phyloP scores from a whole-genome alignment of 1,140 invertebrate species.

The Heliconius melpomene region DNA sequence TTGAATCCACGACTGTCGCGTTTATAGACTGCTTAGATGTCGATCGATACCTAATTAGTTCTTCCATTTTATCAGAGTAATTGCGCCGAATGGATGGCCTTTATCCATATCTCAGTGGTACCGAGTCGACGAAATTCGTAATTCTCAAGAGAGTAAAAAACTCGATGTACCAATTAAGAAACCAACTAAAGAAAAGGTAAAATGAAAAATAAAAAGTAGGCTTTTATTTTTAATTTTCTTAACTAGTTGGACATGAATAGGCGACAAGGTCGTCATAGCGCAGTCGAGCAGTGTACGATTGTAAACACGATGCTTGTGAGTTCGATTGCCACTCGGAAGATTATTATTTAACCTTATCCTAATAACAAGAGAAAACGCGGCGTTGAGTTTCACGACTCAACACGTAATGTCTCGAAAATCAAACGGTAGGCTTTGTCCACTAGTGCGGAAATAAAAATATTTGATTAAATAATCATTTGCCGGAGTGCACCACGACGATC shows the following conservation, averaged over 20 bases:
- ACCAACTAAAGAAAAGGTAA: constrained; percentile 57
- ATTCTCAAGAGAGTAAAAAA: constrained; percentile 45
- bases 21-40: no score
- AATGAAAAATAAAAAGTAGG: background rate
- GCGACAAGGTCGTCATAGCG: no score
- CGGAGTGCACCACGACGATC: no score
- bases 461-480: no score
- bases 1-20: no score
- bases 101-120: constrained; percentile 61
- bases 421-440: no score
- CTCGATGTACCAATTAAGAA: constrained; percentile 48
- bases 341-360: background rate
- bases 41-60: background rate
- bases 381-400: background rate
- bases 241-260: background rate
- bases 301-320: no score
- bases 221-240: no score
- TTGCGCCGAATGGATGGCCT: constrained; percentile 61
- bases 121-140: constrained; percentile 60
- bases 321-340: no score
- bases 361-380: background rate
- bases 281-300: no score
- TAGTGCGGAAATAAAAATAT: no score
- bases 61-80: constrained; percentile 45
- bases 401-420: background rate